Evolutionary conservation across 2,888 invertebrate genomes (phyloP), one percentile per base, ranked within the genome.

Genomic region (Brachycybe producta): DNA sequence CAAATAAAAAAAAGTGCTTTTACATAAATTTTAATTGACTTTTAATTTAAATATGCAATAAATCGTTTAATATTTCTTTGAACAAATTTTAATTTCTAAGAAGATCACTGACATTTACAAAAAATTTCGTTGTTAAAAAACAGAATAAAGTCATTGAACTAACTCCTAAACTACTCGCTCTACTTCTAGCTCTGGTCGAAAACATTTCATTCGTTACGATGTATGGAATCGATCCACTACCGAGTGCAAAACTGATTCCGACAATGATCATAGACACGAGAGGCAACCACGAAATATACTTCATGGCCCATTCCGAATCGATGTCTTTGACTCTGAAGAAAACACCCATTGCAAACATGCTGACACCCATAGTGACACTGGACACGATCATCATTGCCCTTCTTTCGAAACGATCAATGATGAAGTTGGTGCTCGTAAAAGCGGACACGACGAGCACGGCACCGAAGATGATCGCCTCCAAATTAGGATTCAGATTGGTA

Each of bases 181-280:
- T 81, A 0, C 87, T 86, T 52, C 68, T 58, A 45, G 64, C 79
- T 57, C 83, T 80, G 0, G 78, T 71, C 23, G 85, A 70, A 64
- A 87, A 79, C 19, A 85, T 64, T 61, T 85, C 85, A 1, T 58
- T 47, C 73, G 83, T 77, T 61, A 86, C 82, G 73, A 87, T 75
- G 84, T 84, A 85, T 1, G 85, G 84, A 40, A 85, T 79, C 0
- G 85, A 84, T 0, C 85, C 85, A 61, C 81, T 78, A 11, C 84
- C 84, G 34, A 87, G 62, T 0, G 85, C 84, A 69, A 87, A 88
- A 39, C 83, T 76, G 19, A 84, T 67, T 17, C 87, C 80, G 66
- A 84, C 90, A 2, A 83, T 55, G 38, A 83, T 81, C 19, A 88
- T 66, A 23, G 81, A 76, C 1, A 77, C 59, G 4, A 90, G 67